phyloP scores from a whole-genome alignment of 2,888 invertebrate genomes.

The Cordylochernes scorpioides region DNA sequence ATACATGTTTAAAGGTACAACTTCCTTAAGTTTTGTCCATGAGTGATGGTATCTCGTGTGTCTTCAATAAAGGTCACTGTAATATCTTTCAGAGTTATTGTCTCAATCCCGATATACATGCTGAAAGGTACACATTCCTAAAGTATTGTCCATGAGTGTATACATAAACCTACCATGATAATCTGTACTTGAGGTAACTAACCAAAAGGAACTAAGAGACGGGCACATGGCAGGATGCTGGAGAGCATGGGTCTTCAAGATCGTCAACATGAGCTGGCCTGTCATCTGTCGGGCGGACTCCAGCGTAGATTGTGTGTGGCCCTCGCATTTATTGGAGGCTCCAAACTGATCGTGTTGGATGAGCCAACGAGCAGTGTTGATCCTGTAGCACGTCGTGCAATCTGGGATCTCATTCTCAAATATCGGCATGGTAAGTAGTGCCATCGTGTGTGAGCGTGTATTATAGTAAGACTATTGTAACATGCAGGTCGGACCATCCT shows the following conservation, averaged over 20 bases:
- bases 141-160: too few species aligned
- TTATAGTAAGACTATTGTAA: neutral
- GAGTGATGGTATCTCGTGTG: too few species aligned
- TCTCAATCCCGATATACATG: too few species aligned
- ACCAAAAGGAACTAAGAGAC: too few species aligned
- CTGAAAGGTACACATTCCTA: too few species aligned
- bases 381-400: slow-evolving; percentile 22
- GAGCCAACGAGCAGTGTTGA: slow-evolving; percentile 21
- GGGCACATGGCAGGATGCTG: slow-evolving; percentile 19
- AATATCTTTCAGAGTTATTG: too few species aligned
- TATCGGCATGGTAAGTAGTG: slow-evolving; percentile 15
- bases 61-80: too few species aligned
- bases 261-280: slow-evolving; percentile 17
- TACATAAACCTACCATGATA: neutral
- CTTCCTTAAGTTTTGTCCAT: too few species aligned
- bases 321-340: slow-evolving; percentile 24
- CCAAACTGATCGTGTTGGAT: slow-evolving; percentile 22
- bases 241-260: slow-evolving; percentile 19
- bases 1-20: too few species aligned
- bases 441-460: neutral
- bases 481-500: slow-evolving; percentile 20
- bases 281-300: slow-evolving; percentile 23
- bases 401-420: slow-evolving; percentile 23
- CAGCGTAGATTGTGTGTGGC: slow-evolving; percentile 23
- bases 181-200: neutral